phyloP scores from a whole-genome alignment of 1,140 invertebrate species.

The Globodera rostochiensis region DNA sequence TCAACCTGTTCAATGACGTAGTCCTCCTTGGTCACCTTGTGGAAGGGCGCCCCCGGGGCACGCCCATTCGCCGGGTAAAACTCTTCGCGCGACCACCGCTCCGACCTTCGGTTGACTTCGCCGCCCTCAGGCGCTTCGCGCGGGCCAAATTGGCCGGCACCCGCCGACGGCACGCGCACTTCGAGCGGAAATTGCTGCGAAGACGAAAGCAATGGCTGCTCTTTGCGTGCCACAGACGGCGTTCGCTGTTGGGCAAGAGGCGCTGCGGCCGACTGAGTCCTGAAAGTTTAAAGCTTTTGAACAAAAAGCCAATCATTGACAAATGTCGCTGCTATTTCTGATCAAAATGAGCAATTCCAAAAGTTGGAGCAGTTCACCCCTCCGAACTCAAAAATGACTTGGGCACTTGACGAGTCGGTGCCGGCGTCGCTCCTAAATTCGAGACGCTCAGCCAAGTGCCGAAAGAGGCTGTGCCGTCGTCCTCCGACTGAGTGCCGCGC shows the following conservation, averaged over 20 bases:
- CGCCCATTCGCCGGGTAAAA: not conserved
- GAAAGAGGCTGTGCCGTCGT: not conserved
- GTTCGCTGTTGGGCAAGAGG: not conserved
- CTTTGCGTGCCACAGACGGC: not conserved
- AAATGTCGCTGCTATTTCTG: not conserved
- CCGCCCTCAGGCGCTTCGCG: not conserved
- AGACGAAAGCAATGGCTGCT: not conserved
- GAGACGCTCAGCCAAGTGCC: not conserved
- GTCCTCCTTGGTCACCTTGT: conserved; percentile 16
- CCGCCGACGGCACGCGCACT: not conserved
- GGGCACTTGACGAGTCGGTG: not conserved
- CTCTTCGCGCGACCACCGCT: conserved; percentile 4
- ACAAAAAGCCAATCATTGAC: not conserved
- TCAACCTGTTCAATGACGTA: conserved; percentile 2
- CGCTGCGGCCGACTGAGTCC: no score
- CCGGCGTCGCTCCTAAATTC: not conserved
- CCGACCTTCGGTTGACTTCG: not conserved
- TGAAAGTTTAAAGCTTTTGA: no score
- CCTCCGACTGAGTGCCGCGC: conserved; percentile 12
- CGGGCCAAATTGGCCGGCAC: not conserved
- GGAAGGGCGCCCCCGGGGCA: not conserved
- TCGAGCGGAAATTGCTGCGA: not conserved
- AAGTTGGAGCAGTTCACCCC: no score
- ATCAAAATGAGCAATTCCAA: no score
- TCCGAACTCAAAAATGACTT: not conserved